Evolutionary conservation across 2,888 invertebrate species (phyloP).

Genomic region (Lasioglossum morio): DNA sequence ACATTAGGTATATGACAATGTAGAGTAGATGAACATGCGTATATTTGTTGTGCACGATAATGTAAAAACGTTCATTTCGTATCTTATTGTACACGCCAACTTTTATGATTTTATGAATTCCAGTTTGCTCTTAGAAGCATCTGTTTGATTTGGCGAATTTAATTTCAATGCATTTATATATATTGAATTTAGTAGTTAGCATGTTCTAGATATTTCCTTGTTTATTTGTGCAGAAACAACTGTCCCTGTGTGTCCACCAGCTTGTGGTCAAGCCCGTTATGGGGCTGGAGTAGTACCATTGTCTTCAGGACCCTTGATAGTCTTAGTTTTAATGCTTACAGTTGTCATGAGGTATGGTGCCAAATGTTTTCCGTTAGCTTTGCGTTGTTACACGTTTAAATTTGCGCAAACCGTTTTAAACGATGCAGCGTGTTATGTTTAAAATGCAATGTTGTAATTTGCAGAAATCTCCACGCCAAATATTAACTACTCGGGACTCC

Average conservation of each 20-base stretch:
- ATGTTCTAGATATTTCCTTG: conserved; percentile 80
- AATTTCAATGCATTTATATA: conserved; percentile 20
- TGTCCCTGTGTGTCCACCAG: conserved; percentile 96
- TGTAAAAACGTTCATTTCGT: conserved; percentile 23
- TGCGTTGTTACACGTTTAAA: not conserved
- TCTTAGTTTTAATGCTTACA: conserved; percentile 86
- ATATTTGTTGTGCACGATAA: conserved; percentile 40
- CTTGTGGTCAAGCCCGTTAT: conserved; percentile 91
- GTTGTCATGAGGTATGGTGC: conserved; percentile 84
- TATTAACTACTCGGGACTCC: conserved; percentile 89
- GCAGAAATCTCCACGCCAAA: conserved; percentile 90
- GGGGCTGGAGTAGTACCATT: conserved; percentile 86
- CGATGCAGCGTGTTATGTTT: not conserved
- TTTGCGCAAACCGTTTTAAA: not conserved
- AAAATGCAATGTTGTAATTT: conserved; percentile 38
- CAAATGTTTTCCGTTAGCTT: not conserved
- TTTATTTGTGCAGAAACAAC: conserved; percentile 91
- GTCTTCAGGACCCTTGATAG: conserved; percentile 83
- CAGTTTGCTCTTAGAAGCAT: not conserved
- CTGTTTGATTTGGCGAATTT: conserved; percentile 16
- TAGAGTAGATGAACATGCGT: conserved; percentile 26
- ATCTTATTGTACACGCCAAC: not conserved
- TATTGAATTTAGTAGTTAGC: conserved; percentile 68
- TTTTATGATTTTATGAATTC: not conserved
- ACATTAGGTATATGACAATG: conserved; percentile 8